Evolutionary conservation across 2,888 invertebrate genomes (phyloP), one percentile per base, ranked within the genome.

Genomic region (Macrophya alboannulata): DNA sequence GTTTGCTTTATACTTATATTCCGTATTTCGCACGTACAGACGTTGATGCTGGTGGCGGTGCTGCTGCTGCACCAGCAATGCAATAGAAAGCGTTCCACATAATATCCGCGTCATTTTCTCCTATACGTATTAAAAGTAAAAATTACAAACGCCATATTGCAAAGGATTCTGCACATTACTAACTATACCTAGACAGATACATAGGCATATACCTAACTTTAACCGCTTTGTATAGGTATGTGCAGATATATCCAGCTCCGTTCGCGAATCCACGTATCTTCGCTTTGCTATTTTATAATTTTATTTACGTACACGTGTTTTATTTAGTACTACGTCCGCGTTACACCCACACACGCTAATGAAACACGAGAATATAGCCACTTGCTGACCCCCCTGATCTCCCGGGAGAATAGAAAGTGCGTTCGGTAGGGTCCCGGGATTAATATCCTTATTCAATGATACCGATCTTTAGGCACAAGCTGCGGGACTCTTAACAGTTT

Each of bases 31-130:
- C 81, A 40, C 65, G 65, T 81, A 68, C 45, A n/a, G 9, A 31
- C 31, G 1, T 31, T 31, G 31, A 3, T 31, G 31, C 1, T 31
- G 31, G 31, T 31, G 31, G 31, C 3, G 31, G 31, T 37, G 40
- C 31, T 37, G 40, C 10, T 15, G 62, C 62, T 8, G n/a, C 31
- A 77, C 77, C 77, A 65, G 45, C 71, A 51, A 31, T 31, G 84
- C 55, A 85, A 86, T 89, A 88, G 88, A 89, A 89, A 88, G 88
- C 87, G 87, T 85, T 86, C 87, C 87, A 88, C 88, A 86, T 85
- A 86, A 87, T 48, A 31, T 81, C 85, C 84, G 31, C 65, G 48
- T 71, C 21, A 68, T 83, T 83, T 83, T 68, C 83, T 83, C 83
- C 83, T 71, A 31, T 31, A 25, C 5, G 68, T 25, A 48, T n/a